phyloP scores from a whole-genome alignment of 2,888 invertebrate species.

The Cantharis rustica region DNA sequence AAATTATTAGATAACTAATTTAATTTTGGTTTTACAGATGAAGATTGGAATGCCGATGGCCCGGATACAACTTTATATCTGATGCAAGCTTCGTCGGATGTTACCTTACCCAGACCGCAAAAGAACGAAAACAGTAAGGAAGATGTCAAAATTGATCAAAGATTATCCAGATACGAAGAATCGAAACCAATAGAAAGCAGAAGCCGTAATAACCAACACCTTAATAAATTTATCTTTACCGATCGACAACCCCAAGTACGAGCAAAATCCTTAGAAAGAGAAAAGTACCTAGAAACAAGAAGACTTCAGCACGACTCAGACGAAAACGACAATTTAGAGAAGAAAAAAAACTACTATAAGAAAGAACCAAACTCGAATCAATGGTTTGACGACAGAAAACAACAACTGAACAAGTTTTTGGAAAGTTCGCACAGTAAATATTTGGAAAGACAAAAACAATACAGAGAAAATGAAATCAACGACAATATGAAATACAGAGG shows the following conservation, averaged over 20 bases:
- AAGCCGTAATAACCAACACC: constrained; percentile 53
- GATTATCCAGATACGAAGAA: constrained; percentile 48
- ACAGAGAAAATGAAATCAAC: constrained; percentile 42
- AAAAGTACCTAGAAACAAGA: constrained; percentile 22
- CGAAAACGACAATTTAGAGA: constrained; percentile 5
- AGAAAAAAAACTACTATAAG: background rate
- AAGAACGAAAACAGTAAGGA: constrained; percentile 52
- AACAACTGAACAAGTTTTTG: constrained; percentile 9
- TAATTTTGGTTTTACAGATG: constrained; percentile 64
- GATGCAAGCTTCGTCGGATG: constrained; percentile 62
- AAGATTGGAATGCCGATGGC: constrained; percentile 74
- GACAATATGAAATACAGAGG: constrained; percentile 43
- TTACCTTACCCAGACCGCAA: constrained; percentile 47
- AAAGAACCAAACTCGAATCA: constrained; percentile 10
- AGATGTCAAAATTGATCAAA: constrained; percentile 55
- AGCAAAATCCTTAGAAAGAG: constrained; percentile 32
- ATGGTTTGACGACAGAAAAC: constrained; percentile 6
- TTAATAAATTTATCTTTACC: constrained; percentile 30
- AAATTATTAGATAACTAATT: background rate
- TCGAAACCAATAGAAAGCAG: constrained; percentile 27
- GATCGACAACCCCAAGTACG: constrained; percentile 21
- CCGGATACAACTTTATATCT: constrained; percentile 63
- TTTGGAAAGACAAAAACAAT: constrained; percentile 2
- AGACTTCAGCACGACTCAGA: constrained; percentile 1
- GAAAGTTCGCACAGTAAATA: constrained; percentile 4